phyloP scores from a whole-genome alignment of 1,140 invertebrate species.

The Geopemphigus sp. region DNA sequence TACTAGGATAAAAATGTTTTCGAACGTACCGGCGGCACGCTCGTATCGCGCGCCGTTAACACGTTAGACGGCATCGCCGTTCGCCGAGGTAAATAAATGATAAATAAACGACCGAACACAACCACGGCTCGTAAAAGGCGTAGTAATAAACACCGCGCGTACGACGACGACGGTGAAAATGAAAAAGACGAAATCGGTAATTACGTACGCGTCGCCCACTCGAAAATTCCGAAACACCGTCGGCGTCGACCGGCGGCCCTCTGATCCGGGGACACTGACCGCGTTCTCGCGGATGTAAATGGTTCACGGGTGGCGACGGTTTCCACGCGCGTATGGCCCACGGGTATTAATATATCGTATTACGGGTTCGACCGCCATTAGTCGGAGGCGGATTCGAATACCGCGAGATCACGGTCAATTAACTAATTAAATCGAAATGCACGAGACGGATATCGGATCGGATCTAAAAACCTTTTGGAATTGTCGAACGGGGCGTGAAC shows the following conservation, averaged over 20 bases:
- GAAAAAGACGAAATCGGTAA: conserved; percentile 14
- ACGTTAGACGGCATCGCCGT: no score
- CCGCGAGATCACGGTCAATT: conserved; percentile 30
- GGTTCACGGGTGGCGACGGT: no score
- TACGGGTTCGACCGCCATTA: background rate
- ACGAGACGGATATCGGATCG: background rate
- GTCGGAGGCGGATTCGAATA: conserved; percentile 34
- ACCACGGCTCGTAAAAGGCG: no score
- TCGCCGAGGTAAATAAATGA: no score
- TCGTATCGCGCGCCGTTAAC: no score
- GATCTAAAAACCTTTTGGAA: conserved; percentile 28
- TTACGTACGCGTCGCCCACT: conserved; percentile 13
- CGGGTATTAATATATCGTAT: background rate
- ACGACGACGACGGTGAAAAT: background rate
- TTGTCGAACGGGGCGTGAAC: no score
- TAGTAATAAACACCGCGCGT: no score
- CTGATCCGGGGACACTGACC: no score
- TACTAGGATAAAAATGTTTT: no score
- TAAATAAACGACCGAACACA: no score
- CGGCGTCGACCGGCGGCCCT: background rate
- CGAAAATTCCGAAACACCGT: background rate
- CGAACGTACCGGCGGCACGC: no score
- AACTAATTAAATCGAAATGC: conserved; percentile 13
- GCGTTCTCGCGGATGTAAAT: no score
- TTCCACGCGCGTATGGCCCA: conserved; percentile 2